Evolutionary conservation across 2,888 invertebrate species (phyloP), one percentile per base, ranked within the genome.

Genomic region (Sminthurides aquaticus): DNA sequence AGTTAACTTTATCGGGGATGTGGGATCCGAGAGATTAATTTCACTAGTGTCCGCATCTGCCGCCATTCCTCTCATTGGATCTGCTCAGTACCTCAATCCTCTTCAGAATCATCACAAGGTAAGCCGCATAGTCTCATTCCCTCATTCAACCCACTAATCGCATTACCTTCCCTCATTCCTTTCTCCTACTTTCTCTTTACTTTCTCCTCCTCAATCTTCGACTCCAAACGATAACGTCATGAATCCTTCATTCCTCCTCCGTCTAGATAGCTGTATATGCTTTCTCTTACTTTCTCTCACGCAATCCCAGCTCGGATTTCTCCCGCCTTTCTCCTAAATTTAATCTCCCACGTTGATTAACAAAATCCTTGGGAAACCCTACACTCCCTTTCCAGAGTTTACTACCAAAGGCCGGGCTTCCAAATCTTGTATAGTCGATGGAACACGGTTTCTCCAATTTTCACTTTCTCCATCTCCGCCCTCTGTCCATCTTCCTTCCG

Each of bases 21-120:
- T 69, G 57, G 68, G 67, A 3, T 70, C 71, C 24, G 71, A 74
- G 63, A 54, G 71, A 49, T 62, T 73, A 2, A 55, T 74, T 43
- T 71, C 71, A 3, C 65, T 74, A 49, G 69, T 74, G 34, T 67
- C 70, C 22, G 63, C 64, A 8, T 61, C 69, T 5, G 60, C 71
- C 2, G 63, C 62, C 3, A 55, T 74, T 8, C 74, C 74, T 5
- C 70, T 74, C 26, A 67, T 74, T 55, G 70, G 70, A 29, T 65
- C 67, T 11, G 67, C 69, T 26, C 69, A 69, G 49, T 69, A 66
- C 55, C 67, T 67, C 24, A 71, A 70, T 56, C 71, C 71, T 15
- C 65, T 73, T 52, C 66, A 69, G 43, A 69, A 68, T 28, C 62
- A 71, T 27, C 69, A 70, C 59, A 71, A 72, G 69, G 72, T 72